phyloP scores from a whole-genome alignment of 2,113 vertebrate genomes.

The Daboia siamensis region DNA sequence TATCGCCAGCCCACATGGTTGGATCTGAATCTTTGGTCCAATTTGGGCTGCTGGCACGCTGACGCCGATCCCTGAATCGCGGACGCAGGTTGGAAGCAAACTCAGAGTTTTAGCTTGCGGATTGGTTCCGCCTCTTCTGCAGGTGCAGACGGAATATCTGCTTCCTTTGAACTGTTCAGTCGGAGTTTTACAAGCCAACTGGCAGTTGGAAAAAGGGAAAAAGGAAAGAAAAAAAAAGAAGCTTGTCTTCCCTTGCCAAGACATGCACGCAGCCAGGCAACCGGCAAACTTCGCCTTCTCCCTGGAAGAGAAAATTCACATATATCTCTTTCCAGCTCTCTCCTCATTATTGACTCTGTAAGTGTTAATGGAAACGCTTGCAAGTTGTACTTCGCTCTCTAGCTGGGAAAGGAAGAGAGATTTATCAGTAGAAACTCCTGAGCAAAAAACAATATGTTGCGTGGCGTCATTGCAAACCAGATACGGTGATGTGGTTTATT shows the following conservation, averaged over 20 bases:
- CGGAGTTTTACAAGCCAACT: slow-evolving; percentile 34
- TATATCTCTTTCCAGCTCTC: not conserved
- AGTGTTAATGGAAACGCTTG: not conserved
- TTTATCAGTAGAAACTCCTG: not conserved
- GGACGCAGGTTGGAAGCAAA: slow-evolving; percentile 1
- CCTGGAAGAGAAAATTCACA: not conserved
- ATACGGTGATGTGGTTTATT: not conserved
- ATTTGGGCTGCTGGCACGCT: not conserved
- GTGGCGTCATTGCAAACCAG: not conserved
- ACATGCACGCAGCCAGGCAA: slow-evolving; percentile 1
- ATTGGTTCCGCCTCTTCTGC: not conserved
- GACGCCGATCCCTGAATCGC: not conserved
- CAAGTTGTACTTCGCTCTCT: not conserved
- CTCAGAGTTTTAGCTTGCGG: not conserved
- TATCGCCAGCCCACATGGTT: slow-evolving; percentile 23
- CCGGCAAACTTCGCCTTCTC: not conserved
- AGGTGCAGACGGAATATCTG: not conserved
- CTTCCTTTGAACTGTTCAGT: not conserved
- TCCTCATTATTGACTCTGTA: not conserved
- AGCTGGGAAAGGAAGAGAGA: not conserved
- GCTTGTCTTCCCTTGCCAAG: slow-evolving; percentile 23
- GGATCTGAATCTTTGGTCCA: slow-evolving; percentile 16
- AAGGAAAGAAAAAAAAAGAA: not conserved
- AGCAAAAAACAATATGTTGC: not conserved
- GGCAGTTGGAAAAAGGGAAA: not conserved